phyloP scores from a whole-genome alignment of 2,113 vertebrate species.

The Cyanocitta stelleri region DNA sequence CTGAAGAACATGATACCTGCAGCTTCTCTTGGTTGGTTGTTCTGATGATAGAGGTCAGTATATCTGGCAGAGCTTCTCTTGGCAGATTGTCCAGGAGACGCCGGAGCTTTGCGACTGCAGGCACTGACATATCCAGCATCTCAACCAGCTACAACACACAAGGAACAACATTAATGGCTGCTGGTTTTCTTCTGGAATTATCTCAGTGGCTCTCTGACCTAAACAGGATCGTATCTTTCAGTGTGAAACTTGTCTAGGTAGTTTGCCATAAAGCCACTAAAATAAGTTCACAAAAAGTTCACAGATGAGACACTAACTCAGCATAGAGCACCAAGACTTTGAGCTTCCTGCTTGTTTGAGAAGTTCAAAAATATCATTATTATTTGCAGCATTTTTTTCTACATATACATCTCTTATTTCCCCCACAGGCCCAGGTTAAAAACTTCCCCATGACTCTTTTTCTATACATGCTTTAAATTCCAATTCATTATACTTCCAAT shows the following conservation, averaged over 20 bases:
- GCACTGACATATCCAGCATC: constrained; percentile 94
- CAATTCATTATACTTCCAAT: background rate
- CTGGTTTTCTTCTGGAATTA: background rate
- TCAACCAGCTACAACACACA: constrained; percentile 80
- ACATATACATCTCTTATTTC: background rate
- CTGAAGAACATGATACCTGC: constrained; percentile 74
- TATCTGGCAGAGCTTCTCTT: constrained; percentile 88
- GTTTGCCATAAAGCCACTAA: background rate
- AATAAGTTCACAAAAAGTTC: background rate
- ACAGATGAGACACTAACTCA: background rate
- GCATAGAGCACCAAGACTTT: background rate
- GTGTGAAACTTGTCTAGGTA: background rate
- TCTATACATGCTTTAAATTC: background rate
- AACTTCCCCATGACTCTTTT: background rate
- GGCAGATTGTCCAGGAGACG: constrained; percentile 90
- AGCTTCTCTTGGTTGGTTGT: constrained; percentile 95
- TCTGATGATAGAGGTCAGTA: constrained; percentile 91
- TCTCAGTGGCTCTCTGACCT: background rate
- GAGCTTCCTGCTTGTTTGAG: background rate
- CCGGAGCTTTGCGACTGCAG: constrained; percentile 91
- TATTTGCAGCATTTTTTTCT: background rate
- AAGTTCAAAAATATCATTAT: background rate
- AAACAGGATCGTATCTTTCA: background rate
- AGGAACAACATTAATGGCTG: background rate
- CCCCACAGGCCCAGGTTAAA: background rate